These are phyloP conservation scores for Chelidonichthys spinosus DNA, from an alignment of 2,797 vertebrate species.

Conservation along the genomic window DNA sequence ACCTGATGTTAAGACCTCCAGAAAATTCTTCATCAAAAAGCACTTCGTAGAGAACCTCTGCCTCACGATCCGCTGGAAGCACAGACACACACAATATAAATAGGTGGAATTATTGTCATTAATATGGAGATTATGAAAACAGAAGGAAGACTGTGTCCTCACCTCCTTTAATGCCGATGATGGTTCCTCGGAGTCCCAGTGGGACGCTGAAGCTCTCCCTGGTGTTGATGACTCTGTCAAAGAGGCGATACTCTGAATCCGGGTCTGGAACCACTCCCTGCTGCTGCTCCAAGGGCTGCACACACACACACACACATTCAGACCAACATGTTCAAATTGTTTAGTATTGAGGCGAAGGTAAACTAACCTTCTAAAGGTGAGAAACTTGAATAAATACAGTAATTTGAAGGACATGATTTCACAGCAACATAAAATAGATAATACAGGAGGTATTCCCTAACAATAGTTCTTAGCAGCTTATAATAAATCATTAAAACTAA, in stretches of 20 bases:
- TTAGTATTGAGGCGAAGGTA: too few species aligned
- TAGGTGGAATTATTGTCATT: not conserved
- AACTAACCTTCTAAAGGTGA: too few species aligned
- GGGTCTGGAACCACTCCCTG: slow-evolving; percentile 93
- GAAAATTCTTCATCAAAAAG: slow-evolving; percentile 97
- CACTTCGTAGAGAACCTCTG: slow-evolving; percentile 95
- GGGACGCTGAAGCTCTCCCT: slow-evolving; percentile 96
- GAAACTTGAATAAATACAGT: too few species aligned
- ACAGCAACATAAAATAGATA: too few species aligned
- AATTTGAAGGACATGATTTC: too few species aligned
- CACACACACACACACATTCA: not conserved
- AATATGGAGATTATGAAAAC: too few species aligned
- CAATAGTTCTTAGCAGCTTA: too few species aligned
- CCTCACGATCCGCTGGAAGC: slow-evolving; percentile 90
- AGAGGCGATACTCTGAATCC: slow-evolving; percentile 93
- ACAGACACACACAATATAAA: slow-evolving; percentile 29
- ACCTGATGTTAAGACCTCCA: slow-evolving; percentile 96
- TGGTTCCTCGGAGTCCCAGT: slow-evolving; percentile 93
- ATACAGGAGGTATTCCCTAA: too few species aligned
- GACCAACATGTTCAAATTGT: too few species aligned
- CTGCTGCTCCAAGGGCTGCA: slow-evolving; percentile 94
- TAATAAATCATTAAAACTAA: too few species aligned
- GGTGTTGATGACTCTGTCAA: slow-evolving; percentile 95
- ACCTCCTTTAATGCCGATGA: slow-evolving; percentile 98
- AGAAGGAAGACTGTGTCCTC: slow-evolving; percentile 40